phyloP scores from a whole-genome alignment of 2,113 vertebrate genomes.

The Corydoras sp. region DNA sequence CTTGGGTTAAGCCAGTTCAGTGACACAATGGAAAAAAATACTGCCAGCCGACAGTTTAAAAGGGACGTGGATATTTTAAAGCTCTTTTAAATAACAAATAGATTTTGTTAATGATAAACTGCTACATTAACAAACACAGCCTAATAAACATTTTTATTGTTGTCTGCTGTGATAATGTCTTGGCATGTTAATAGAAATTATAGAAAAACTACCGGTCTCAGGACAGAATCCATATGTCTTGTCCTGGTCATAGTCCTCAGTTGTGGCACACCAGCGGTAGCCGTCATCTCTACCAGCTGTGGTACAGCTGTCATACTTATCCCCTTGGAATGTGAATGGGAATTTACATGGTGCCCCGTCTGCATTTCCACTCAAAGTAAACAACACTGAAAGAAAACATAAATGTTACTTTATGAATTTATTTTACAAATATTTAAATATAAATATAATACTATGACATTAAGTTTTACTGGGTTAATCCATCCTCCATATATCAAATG shows the following conservation, averaged over 20 bases:
- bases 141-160: too few relatives aligned
- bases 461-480: too few relatives aligned
- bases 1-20: conserved; percentile 43
- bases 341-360: conserved; percentile 90
- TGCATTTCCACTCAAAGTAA: conserved; percentile 87
- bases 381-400: conserved; percentile 69
- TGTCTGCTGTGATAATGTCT: too few relatives aligned
- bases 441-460: too few relatives aligned
- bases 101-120: too few relatives aligned
- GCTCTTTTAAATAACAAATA: too few relatives aligned
- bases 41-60: conserved; percentile 52
- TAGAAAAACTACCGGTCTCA: conserved; percentile 74
- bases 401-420: not conserved
- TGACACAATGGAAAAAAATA: conserved; percentile 61
- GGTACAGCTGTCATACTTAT: conserved; percentile 81
- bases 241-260: conserved; percentile 88
- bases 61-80: conserved; percentile 10
- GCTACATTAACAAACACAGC: too few relatives aligned
- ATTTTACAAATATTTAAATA: too few relatives aligned
- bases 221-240: conserved; percentile 93
- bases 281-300: conserved; percentile 87
- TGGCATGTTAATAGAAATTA: not conserved
- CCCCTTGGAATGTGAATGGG: conserved; percentile 88
- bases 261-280: conserved; percentile 95
- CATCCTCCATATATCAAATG: too few relatives aligned